These are phyloP conservation scores for Cheiracanthium punctorium DNA, from an alignment of 2,888 invertebrate genomes.

Conservation along the genomic window DNA sequence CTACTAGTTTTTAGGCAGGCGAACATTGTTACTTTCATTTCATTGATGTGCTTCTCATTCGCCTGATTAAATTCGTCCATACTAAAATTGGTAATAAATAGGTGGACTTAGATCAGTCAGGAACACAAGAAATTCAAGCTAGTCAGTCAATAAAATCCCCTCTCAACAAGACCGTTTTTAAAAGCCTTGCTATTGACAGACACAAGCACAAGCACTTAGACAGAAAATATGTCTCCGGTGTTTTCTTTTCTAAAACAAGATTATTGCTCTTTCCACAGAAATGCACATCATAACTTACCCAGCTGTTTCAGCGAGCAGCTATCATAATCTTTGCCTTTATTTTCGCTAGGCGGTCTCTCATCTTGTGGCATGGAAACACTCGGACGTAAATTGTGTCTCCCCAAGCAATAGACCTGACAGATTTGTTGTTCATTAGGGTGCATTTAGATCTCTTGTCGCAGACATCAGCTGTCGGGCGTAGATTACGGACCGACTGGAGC, in stretches of 20 bases:
- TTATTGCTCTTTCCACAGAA: not conserved
- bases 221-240: not conserved
- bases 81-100: too few relatives aligned
- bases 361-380: not conserved
- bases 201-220: not conserved
- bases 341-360: not conserved
- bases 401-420: conserved; percentile 58
- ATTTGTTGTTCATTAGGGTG: conserved; percentile 66
- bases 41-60: too few relatives aligned
- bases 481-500: conserved; percentile 35
- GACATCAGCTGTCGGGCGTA: conserved; percentile 67
- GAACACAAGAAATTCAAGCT: too few relatives aligned
- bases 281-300: not conserved
- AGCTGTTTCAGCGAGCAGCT: not conserved
- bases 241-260: not conserved
- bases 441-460: conserved; percentile 68
- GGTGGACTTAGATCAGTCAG: too few relatives aligned
- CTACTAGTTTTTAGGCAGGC: too few relatives aligned
- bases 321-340: not conserved
- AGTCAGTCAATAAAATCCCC: too few relatives aligned
- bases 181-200: not conserved
- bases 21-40: too few relatives aligned
- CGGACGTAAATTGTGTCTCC: conserved; percentile 26
- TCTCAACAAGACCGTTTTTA: too few relatives aligned
- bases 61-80: too few relatives aligned